A percentile compares a stretch with the other conserved stretches of the same genome.
These are phyloP conservation scores for Pangasianodon gigas DNA, from an alignment of 2,113 vertebrate genomes.

Conservation along the genomic window DNA sequence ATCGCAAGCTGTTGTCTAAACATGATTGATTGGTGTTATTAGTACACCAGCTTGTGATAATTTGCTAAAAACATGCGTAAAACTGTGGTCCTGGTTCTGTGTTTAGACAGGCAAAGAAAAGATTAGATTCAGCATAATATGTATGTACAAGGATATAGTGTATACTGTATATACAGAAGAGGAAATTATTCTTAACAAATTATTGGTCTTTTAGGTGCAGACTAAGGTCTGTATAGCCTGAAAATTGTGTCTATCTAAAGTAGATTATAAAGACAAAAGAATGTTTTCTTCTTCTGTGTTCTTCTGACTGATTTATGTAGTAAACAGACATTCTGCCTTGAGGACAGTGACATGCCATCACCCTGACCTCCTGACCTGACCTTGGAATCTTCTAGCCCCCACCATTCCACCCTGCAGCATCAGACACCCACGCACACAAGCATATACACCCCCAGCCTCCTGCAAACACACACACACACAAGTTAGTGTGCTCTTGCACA, in stretches of 20 bases:
- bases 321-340: neutral
- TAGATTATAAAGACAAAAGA: neutral
- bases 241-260: neutral
- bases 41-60: neutral
- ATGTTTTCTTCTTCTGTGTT: neutral
- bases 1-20: neutral
- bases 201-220: neutral
- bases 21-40: neutral
- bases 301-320: conserved; percentile 18
- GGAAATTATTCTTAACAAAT: neutral
- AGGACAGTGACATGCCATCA: neutral
- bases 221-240: neutral
- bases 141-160: neutral
- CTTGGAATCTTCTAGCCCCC: conserved; percentile 6
- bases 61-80: neutral
- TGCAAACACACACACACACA: neutral
- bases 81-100: neutral
- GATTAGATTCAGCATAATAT: neutral
- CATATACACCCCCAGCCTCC: neutral
- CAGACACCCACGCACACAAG: conserved; percentile 11
- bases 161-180: neutral
- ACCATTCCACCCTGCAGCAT: conserved; percentile 18
- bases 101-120: neutral
- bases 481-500: neutral
- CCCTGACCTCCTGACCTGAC: conserved; percentile 26